Conservation (phyloP, 2,888 invertebrate genomes). For the Zaprionus obscuricornis region DNA sequence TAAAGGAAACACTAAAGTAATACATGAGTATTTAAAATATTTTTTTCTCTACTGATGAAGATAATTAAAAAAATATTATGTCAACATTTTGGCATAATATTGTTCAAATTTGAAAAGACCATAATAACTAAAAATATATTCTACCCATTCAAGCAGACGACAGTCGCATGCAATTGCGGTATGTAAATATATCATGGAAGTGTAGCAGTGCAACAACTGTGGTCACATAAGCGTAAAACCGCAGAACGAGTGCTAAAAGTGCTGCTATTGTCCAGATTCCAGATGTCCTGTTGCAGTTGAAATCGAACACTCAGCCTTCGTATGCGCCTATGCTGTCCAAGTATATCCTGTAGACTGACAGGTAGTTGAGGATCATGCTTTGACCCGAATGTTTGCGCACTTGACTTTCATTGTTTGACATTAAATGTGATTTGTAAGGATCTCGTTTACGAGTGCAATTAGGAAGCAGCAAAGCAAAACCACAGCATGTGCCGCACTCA, state of each 20-base stretch:
- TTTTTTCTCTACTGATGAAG: too few species aligned
- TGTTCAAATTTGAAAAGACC: too few species aligned
- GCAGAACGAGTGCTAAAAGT: conserved; percentile 73
- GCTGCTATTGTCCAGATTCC: conserved; percentile 28
- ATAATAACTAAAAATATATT: too few species aligned
- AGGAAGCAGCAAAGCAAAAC: conserved; percentile 53
- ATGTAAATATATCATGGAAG: background rate
- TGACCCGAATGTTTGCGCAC: conserved; percentile 44
- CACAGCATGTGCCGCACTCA: conserved; percentile 68
- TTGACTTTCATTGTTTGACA: conserved; percentile 61
- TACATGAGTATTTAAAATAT: too few species aligned
- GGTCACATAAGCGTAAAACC: conserved; percentile 63
- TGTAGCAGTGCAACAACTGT: conserved; percentile 8
- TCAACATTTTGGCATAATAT: too few species aligned
- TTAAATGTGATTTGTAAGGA: conserved; percentile 66
- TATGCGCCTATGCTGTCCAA: conserved; percentile 22
- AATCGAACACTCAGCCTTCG: conserved; percentile 34
- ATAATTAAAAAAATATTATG: too few species aligned
- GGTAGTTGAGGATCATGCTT: conserved; percentile 47
- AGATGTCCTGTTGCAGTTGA: conserved; percentile 49
- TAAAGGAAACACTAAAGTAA: too few species aligned
- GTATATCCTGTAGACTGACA: conserved; percentile 41
- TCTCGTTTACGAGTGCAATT: conserved; percentile 57
- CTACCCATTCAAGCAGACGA: conserved; percentile 16
- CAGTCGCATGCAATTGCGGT: conserved; percentile 23